Conservation (phyloP, 2,888 invertebrate species). For the Arrhopalites spinosus region DNA sequence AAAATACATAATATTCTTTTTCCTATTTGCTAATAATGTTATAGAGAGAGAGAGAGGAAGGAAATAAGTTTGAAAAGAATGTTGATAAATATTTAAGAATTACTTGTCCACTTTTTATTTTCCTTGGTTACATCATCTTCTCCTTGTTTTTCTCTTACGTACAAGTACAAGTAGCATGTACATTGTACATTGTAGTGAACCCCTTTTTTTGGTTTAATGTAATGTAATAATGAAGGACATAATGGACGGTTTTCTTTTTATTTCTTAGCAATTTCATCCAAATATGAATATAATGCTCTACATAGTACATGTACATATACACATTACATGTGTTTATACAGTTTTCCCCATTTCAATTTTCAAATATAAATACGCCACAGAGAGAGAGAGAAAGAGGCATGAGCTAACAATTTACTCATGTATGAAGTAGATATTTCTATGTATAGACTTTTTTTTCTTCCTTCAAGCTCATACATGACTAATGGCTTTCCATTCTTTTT, state of each 20-base stretch:
- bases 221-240: too few species aligned
- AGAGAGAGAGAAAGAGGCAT: not conserved
- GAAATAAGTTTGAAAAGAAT: conserved; percentile 31
- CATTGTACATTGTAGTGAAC: not conserved
- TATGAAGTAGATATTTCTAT: conserved; percentile 7
- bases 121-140: conserved; percentile 15
- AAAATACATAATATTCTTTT: not conserved
- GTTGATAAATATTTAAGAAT: conserved; percentile 41
- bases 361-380: not conserved
- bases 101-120: not conserved
- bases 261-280: too few species aligned
- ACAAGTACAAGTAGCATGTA: too few species aligned
- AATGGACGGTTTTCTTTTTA: too few species aligned
- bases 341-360: not conserved
- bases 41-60: not conserved
- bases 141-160: not conserved
- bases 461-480: conserved; percentile 28
- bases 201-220: not conserved
- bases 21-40: conserved; percentile 24
- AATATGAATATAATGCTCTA: too few species aligned
- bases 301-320: too few species aligned
- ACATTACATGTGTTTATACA: too few species aligned
- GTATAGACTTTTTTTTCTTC: not conserved
- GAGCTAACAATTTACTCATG: conserved; percentile 1
- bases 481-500: conserved; percentile 9